These are phyloP conservation scores for Enteromius viviparus DNA, from an alignment of 2,797 vertebrate species.

Conservation along the genomic window DNA sequence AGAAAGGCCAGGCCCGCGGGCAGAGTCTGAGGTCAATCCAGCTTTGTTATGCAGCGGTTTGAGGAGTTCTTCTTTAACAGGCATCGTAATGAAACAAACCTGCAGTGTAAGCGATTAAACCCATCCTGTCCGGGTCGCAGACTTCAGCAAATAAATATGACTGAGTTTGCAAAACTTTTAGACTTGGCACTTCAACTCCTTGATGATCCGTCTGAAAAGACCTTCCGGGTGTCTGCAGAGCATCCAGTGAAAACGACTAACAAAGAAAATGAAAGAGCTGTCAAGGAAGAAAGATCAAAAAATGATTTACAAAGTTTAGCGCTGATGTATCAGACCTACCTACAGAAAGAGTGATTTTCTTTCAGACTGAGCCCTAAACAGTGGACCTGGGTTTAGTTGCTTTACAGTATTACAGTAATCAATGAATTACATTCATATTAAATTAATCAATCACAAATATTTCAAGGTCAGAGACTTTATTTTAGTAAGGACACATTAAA, in stretches of 20 bases:
- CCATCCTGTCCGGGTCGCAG: neutral
- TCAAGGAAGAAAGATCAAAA: conserved; percentile 35
- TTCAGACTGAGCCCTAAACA: neutral
- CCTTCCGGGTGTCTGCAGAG: conserved; percentile 30
- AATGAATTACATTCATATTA: neutral
- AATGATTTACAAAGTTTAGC: conserved; percentile 39
- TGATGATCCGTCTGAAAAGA: conserved; percentile 29
- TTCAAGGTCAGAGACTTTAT: too few relatives aligned
- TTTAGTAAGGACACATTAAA: too few relatives aligned
- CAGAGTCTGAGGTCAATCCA: conserved; percentile 39
- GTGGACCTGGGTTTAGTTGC: neutral
- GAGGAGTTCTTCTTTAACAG: neutral
- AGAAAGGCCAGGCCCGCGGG: conserved; percentile 63
- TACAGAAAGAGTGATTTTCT: conserved; percentile 42
- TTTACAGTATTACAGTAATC: neutral
- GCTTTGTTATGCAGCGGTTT: neutral
- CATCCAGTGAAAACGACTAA: conserved; percentile 69
- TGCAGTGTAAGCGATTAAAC: conserved; percentile 32
- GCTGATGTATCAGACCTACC: conserved; percentile 46
- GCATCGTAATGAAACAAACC: conserved; percentile 31
- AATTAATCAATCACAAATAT: neutral
- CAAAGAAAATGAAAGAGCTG: conserved; percentile 67
- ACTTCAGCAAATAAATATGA: conserved; percentile 24
- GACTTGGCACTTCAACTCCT: conserved; percentile 14
- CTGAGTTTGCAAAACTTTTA: neutral